Percentiles rank a stretch among this genome's conserved stretches.
Conservation (phyloP, 2,113 vertebrate genomes). For the Sminthopsis crassicaudata region DNA sequence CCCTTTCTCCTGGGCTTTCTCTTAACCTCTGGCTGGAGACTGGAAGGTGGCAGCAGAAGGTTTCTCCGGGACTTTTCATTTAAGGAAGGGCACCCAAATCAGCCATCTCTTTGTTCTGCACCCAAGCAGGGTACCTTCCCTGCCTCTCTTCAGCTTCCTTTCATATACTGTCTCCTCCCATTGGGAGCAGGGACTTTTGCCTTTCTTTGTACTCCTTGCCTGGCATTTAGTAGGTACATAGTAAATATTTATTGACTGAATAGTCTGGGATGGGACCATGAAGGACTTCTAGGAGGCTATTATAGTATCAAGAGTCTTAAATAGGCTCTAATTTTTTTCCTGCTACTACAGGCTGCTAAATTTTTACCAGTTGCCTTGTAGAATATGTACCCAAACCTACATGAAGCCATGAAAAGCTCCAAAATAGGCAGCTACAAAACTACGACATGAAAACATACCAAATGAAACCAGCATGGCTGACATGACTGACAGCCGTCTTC, state of each 20-base stretch:
- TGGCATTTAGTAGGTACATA: neutral
- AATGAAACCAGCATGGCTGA: neutral
- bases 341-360: neutral
- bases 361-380: neutral
- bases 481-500: neutral
- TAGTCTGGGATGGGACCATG: neutral
- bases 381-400: neutral
- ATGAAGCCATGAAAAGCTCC: neutral
- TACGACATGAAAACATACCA: neutral
- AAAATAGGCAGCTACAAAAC: neutral
- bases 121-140: neutral
- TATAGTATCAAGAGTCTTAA: neutral
- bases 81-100: neutral
- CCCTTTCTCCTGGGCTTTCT: neutral
- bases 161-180: neutral
- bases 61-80: neutral
- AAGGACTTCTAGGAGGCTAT: slow-evolving; percentile 13
- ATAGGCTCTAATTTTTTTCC: neutral
- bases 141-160: neutral
- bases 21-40: neutral
- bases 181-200: neutral
- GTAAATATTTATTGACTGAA: neutral
- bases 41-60: neutral
- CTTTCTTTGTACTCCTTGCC: neutral
- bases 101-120: neutral